Conservation (phyloP, 2,888 invertebrate genomes). For the Entomobrya multifasciata region DNA sequence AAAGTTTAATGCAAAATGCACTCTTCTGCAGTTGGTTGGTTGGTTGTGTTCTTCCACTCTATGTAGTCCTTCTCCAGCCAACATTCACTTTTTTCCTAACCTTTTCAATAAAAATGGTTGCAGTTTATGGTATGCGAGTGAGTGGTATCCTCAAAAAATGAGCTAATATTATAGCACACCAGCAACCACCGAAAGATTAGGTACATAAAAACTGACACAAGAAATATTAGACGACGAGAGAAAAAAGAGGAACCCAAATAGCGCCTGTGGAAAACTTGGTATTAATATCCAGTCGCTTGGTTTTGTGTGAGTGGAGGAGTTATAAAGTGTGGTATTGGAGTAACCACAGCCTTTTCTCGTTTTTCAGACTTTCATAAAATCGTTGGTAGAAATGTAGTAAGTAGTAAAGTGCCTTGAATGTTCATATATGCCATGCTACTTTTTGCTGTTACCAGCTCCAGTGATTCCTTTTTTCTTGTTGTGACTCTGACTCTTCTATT, state of each 20-base stretch:
- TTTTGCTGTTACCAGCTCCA: background rate
- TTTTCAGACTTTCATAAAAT: slow-evolving; percentile 30
- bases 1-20: slow-evolving; percentile 65
- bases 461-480: slow-evolving; percentile 28
- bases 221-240: slow-evolving; percentile 57
- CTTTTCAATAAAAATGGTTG: slow-evolving; percentile 40
- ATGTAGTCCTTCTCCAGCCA: background rate
- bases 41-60: background rate
- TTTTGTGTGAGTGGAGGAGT: slow-evolving; percentile 20
- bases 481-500: slow-evolving; percentile 46
- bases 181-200: slow-evolving; percentile 52
- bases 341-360: slow-evolving; percentile 53
- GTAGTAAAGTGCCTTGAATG: background rate
- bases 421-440: background rate
- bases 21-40: slow-evolving; percentile 56
- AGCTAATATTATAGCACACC: slow-evolving; percentile 3
- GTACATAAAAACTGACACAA: slow-evolving; percentile 63
- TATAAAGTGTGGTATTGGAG: slow-evolving; percentile 46
- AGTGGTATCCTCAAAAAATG: background rate
- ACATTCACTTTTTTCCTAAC: slow-evolving; percentile 39
- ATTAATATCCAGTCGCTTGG: slow-evolving; percentile 35
- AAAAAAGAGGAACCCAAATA: slow-evolving; percentile 13
- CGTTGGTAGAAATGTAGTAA: background rate
- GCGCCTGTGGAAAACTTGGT: background rate
- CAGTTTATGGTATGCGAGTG: slow-evolving; percentile 31